Base-by-base conservation (phyloP, 64 coral and sea anemone species). In the Pocillopora verrucosa region DNA sequence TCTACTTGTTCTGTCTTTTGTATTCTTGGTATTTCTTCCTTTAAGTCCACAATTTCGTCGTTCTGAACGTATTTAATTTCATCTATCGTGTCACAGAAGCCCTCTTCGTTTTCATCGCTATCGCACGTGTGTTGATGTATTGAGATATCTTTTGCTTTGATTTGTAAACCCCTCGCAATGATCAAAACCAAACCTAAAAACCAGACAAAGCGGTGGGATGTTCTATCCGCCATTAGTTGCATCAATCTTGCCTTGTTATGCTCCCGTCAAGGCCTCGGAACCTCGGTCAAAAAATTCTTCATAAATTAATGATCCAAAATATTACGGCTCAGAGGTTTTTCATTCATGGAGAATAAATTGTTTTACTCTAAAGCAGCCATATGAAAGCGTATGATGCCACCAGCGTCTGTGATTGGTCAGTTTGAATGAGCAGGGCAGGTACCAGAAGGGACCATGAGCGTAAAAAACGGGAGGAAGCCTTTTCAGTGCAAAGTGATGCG, bases 291-390 rank as follows among this genome's bases (percentile, higher is more conserved):
- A 85, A 80, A 82, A 56, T 79, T 76, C 19, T 86, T 91, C 70
- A 87, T 87, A 68, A 87, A 92, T 92, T 73, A 92, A 87, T 92
- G 90, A 92, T 72, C 83, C 90, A 87, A 70, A 67, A 64, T 70
- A 92, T 62, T 75, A 84, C 64, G 63, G 64, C 41, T 72, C 6
- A 70, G 19, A 15, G 68, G 16, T 12, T 70, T 58, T 56, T 57
- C 37, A 85, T 72, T 85, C 19, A 72, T 51, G 17, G 26, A 56
- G 57, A 57, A 56, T 64, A 70, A 36, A 56, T 84, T 84, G 10
- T 72, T 70, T 70, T 64, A 67, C 19, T 85, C 34, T 13, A 22
- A 85, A 58, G 82, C 63, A 25, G 41, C 37, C 82, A 56, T 85
- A 36, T 35, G 36, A 70, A 9, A 72, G 20, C 56, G 20, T 56